Base-by-base conservation (phyloP, 2,797 vertebrate genomes). In the Lepilemur ruficaudatus region DNA sequence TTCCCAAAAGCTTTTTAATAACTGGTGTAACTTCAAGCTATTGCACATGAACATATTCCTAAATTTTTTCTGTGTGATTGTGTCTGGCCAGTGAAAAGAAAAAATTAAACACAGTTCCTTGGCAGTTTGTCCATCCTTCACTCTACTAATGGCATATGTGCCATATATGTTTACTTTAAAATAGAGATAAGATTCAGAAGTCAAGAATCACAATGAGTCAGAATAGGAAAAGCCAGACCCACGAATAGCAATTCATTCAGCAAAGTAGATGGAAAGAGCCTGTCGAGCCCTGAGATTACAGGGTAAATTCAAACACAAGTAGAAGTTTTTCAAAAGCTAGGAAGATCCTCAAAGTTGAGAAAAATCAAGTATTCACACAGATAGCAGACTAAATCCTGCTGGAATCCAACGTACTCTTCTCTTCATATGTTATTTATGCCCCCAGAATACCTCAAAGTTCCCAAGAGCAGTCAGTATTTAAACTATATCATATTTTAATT, bases 151-250 rank as follows among this genome's bases (percentile, higher is more conserved):
- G 41, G 22, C 35, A 48, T 63, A 43, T 67, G 3, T 61, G 18
- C 52, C 17, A 11, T 43, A 9, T 41, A 20, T 23, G 7, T 70
- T 94, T 70, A 82, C 9, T 25, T 32, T 57, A 69, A 94, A 89
- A 95, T 46, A 79, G n/a, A 95, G 78, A 70, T 69, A 65, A 73
- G 38, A 61, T 84, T n/a, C 52, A 28, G 14, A 78, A 13, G 28
- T 90, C 28, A 93, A 73, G 57, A 84, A 84, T 75, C 13, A 91
- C 63, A 94, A 87, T 79, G 46, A 13, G 23, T 92, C n/a, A 43
- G 15, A 57, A 84, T 70, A 57, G 72, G 15, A 72, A 63, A 95
- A 61, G 13, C 20, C 25, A 91, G 35, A 72, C 11, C 48, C 57
- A 80, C 15, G 0, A 5, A 13, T 4, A 85, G 38, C 25, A 18